A percentile compares a stretch with the other conserved stretches of the same genome.
Evolutionary conservation across 1,140 invertebrate species (phyloP).

Genomic region (Drosophila pandora): DNA sequence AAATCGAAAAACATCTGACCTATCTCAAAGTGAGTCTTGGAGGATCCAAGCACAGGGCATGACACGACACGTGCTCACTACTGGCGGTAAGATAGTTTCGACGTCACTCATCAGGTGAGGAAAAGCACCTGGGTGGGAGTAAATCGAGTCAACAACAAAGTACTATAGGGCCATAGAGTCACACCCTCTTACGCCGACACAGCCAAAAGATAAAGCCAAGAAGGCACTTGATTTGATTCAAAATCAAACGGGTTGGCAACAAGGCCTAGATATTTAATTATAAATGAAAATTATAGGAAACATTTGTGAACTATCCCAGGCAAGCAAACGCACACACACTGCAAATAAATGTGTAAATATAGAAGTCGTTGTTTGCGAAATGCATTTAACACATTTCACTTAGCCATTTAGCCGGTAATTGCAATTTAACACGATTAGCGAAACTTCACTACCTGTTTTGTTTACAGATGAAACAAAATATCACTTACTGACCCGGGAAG

Average conservation of each 20-base stretch:
- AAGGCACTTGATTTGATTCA: slow-evolving; percentile 34
- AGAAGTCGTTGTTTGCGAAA: not conserved
- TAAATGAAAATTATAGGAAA: slow-evolving; percentile 33
- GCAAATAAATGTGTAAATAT: not conserved
- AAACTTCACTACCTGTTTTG: slow-evolving; percentile 14
- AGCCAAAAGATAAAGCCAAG: slow-evolving; percentile 18
- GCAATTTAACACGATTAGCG: slow-evolving; percentile 11
- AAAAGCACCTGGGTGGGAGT: slow-evolving; percentile 19
- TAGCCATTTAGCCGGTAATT: slow-evolving; percentile 20
- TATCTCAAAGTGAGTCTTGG: slow-evolving; percentile 6
- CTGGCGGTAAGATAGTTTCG: not conserved
- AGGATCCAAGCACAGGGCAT: not conserved
- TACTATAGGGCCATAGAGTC: slow-evolving; percentile 22
- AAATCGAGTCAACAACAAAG: not conserved
- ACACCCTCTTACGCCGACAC: slow-evolving; percentile 15
- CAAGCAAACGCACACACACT: slow-evolving; percentile 4
- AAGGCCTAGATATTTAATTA: slow-evolving; percentile 25
- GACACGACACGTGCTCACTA: slow-evolving; percentile 30
- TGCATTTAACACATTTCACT: slow-evolving; percentile 27
- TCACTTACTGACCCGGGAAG: not conserved
- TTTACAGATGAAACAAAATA: slow-evolving; percentile 7
- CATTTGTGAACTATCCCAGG: slow-evolving; percentile 62
- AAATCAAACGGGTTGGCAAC: slow-evolving; percentile 15
- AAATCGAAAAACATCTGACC: slow-evolving; percentile 10
- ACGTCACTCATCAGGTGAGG: slow-evolving; percentile 50